A percentile compares a stretch with the other conserved stretches of the same genome.
Evolutionary conservation across 1,140 invertebrate genomes (phyloP).

Genomic region (Cotesia typhae): DNA sequence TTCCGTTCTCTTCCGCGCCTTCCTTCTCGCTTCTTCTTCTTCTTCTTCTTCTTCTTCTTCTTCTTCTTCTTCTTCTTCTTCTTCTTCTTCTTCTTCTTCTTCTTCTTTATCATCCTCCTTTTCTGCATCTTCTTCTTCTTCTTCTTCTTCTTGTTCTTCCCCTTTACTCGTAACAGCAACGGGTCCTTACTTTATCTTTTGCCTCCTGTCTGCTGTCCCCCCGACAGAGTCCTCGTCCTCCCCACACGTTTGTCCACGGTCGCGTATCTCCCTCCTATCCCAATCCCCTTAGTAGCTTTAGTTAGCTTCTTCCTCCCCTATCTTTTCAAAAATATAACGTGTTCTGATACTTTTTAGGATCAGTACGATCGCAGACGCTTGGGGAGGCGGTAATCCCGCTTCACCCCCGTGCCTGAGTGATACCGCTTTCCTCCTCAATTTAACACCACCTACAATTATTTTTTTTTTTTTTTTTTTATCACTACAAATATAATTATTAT

Average conservation of each 20-base stretch:
- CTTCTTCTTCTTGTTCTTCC: not conserved
- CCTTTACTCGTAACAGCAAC: not conserved
- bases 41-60: constrained; percentile 20
- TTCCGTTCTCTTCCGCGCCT: constrained; percentile 32
- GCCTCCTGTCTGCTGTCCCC: constrained; percentile 13
- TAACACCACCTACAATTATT: not conserved
- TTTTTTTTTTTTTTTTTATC: no score
- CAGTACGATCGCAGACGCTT: constrained; percentile 40
- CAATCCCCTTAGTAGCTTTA: constrained; percentile 14
- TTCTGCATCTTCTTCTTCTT: no score
- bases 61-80: constrained; percentile 19
- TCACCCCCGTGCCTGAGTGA: not conserved
- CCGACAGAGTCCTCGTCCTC: constrained; percentile 8
- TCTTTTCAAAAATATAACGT: constrained; percentile 39
- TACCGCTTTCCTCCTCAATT: constrained; percentile 9
- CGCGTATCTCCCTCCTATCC: not conserved
- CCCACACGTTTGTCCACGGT: constrained; percentile 3
- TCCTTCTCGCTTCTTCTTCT: constrained; percentile 21
- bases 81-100: constrained; percentile 2
- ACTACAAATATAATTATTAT: not conserved
- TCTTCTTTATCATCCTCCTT: not conserved
- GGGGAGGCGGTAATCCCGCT: constrained; percentile 28
- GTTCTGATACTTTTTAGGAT: constrained; percentile 46
- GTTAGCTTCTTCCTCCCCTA: constrained; percentile 17
- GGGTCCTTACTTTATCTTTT: constrained; percentile 29